Base-by-base conservation (phyloP, 2,888 invertebrate genomes). In the Eilema caniola region DNA sequence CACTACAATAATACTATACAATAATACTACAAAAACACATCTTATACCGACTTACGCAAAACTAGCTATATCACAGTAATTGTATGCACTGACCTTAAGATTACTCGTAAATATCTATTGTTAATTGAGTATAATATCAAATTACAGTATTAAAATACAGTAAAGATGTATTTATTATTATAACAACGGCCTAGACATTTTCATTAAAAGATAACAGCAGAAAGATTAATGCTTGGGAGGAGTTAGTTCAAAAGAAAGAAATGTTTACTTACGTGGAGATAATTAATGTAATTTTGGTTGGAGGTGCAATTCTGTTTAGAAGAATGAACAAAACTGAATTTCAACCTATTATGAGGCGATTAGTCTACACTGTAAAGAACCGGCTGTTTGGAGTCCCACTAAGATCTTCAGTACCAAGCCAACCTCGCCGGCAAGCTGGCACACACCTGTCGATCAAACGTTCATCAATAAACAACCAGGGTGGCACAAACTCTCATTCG, bases 21-120 rank as follows among this genome's bases (percentile, higher is more conserved):
- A n/a, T n/a, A n/a, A n/a, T n/a, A n/a, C n/a, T n/a, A n/a, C n/a
- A n/a, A n/a, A n/a, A n/a, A n/a, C n/a, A n/a, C n/a, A n/a, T n/a
- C 4, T 28, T 25, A 53, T 7, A 47, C 16, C 24, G 11, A 63
- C 41, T 24, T n/a, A 47, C 20, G 63, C 31, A 62, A n/a, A 41
- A 62, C 47, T 20, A n/a, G n/a, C n/a, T 14, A 4, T 24, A 63
- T 41, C 23, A 24, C 8, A 64, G 56, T 33, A 65, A 65, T 65
- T 65, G 53, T 81, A 80, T 78, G 60, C 69, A 65, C 20, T 71
- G 75, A 75, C 77, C 81, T 76, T 70, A 66, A 59, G 69, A 74
- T 73, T 76, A 71, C 20, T 56, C 79, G 24, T 70, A 65, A 65
- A 23, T 56, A 56, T 57, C 14, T 16, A 10, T 33, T 20, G 20